Base-by-base conservation (phyloP, 2,113 vertebrate species). In the Cyprinodon tularosa region DNA sequence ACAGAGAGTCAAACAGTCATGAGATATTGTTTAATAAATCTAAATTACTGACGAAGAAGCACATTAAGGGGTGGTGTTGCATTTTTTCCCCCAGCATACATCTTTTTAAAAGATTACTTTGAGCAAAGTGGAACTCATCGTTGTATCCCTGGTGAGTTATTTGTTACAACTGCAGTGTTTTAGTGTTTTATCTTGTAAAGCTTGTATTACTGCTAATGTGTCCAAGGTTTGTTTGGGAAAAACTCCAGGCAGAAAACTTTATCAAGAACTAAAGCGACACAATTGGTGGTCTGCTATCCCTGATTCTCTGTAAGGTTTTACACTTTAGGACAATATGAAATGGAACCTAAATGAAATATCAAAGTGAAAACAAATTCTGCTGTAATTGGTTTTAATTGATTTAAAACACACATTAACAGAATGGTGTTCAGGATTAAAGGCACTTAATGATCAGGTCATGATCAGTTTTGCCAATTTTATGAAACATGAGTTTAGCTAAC, bases 11-110 rank as follows among this genome's bases (percentile, higher is more conserved):
- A 97, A 97, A 97, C 96, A 96, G 92, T 94, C 79, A 77, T 96
- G 96, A 96, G 96, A 95, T 95, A 97, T 94, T 95, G 94, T 96
- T 96, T 95, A 92, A 96, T 97, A 96, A 96, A 96, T 96, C 95
- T 95, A 94, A 95, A 94, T 95, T 93, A 85, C 47, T 80, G 84
- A 67, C 74, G 71, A 69, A 65, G 74, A n/a, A 74, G 85, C 68
- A 65, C 75, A 22, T 72, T 66, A 22, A 62, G 57, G 63, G 29
- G 15, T 62, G 44, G 13, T 39, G 60, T 39, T 78, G 74, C 17
- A 48, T 65, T 42, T 59, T 70, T 42, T 77, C 62, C 69, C 68
- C 66, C 36, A 66, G 66, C 78, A 62, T 80, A 61, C 15, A 42
- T 85, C 61, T 78, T 70, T 42, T 44, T 29, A 77, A 74, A 73